phyloP scores from a whole-genome alignment of 1,140 invertebrate species.

The Nymphalis io region DNA sequence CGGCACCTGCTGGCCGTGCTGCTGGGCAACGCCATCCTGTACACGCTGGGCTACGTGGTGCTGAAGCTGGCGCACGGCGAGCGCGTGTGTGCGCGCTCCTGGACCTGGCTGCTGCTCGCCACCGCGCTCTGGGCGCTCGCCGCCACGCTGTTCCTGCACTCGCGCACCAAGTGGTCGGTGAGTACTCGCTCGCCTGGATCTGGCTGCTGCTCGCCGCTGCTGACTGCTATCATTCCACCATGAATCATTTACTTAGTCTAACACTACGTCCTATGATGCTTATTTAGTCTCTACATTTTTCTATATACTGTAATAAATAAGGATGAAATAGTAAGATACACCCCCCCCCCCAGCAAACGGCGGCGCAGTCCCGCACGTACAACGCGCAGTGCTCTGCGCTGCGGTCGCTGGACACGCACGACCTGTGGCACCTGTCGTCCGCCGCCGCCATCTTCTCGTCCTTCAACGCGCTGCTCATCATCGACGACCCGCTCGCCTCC shows the following conservation, averaged over 20 bases:
- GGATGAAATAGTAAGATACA: not conserved
- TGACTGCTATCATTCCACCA: no score
- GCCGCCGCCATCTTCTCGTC: conserved; percentile 93
- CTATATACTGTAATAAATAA: no score
- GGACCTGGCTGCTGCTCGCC: conserved; percentile 85
- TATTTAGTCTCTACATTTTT: no score
- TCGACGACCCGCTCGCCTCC: conserved; percentile 89
- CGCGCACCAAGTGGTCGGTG: conserved; percentile 90
- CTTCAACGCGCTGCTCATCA: conserved; percentile 89
- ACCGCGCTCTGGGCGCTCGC: conserved; percentile 85
- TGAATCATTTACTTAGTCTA: no score
- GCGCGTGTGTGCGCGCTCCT: conserved; percentile 83
- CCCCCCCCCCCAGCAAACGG: conserved; percentile 82
- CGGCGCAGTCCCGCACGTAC: conserved; percentile 88
- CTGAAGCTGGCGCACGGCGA: conserved; percentile 91
- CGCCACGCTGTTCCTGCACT: conserved; percentile 88
- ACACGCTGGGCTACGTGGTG: conserved; percentile 90
- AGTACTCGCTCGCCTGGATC: conserved; percentile 49
- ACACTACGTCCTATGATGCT: no score
- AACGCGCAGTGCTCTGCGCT: conserved; percentile 89
- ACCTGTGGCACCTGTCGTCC: conserved; percentile 95
- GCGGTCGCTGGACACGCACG: conserved; percentile 92
- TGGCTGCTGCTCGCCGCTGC: not conserved
- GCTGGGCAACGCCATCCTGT: conserved; percentile 91
- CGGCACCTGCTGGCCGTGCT: conserved; percentile 91